Evolutionary conservation across 2,888 invertebrate species (phyloP).

Genomic region (Stictocephala bisonia): DNA sequence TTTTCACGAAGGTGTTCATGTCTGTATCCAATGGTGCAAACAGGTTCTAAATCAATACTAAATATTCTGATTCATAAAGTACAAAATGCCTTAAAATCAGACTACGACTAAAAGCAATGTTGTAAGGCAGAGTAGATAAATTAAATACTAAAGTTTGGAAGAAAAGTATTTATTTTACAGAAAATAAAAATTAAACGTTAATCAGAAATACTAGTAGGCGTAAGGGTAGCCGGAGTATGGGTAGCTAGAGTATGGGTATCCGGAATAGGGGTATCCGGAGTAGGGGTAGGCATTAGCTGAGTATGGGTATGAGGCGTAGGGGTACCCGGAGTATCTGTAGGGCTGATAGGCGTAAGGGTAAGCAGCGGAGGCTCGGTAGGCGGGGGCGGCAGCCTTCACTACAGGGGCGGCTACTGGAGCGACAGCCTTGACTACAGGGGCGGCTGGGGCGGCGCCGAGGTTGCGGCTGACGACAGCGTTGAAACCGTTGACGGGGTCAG

Average conservation of each 20-base stretch:
- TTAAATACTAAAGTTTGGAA: no score
- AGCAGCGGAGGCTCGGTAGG: slow-evolving; percentile 53
- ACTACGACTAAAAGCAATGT: no score
- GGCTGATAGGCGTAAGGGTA: slow-evolving; percentile 30
- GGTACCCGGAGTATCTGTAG: slow-evolving; percentile 17
- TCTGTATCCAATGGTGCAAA: no score
- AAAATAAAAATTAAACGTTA: no score
- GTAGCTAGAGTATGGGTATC: slow-evolving; percentile 45
- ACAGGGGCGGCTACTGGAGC: slow-evolving; percentile 32
- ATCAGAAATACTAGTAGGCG: no score
- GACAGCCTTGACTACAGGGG: slow-evolving; percentile 37
- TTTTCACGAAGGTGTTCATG: no score
- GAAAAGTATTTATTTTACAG: no score
- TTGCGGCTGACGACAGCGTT: slow-evolving; percentile 57
- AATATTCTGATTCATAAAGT: no score
- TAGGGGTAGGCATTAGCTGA: slow-evolving; percentile 42
- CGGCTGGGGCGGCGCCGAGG: slow-evolving; percentile 48
- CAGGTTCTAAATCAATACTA: no score
- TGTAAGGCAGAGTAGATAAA: no score
- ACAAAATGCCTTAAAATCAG: no score
- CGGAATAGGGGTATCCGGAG: slow-evolving; percentile 23
- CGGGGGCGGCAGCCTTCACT: slow-evolving; percentile 33
- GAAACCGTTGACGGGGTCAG: slow-evolving; percentile 59
- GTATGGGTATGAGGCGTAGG: slow-evolving; percentile 41
- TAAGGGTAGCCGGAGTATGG: slow-evolving; percentile 31